Evolutionary conservation across 2,113 vertebrate species (phyloP).

Genomic region (Tragelaphus scriptus): DNA sequence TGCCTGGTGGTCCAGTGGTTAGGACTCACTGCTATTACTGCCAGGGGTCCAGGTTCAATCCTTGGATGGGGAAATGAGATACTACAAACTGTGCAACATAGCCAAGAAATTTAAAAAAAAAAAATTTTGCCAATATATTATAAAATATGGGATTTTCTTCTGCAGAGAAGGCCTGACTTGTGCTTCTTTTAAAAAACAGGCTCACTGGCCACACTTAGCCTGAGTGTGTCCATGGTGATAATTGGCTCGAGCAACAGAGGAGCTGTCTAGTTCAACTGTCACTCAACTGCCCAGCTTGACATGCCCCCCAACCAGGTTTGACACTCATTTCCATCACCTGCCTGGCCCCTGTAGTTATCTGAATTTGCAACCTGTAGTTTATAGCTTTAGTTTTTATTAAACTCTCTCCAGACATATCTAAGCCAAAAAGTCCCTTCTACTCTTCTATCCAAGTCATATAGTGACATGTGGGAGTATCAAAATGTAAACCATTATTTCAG

Average conservation of each 20-base stretch:
- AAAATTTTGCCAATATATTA: not conserved
- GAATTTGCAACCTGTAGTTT: not conserved
- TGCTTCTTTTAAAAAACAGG: not conserved
- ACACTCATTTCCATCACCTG: not conserved
- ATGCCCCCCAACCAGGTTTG: not conserved
- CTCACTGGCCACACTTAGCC: not conserved
- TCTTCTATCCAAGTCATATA: not conserved
- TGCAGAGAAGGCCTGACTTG: not conserved
- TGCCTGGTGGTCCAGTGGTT: not conserved
- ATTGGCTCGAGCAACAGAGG: not conserved
- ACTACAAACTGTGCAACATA: not conserved
- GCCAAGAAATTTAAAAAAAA: not conserved
- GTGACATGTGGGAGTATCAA: not conserved
- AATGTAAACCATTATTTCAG: not conserved
- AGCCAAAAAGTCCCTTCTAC: not conserved
- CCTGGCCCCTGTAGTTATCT: not conserved
- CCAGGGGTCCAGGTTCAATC: not conserved
- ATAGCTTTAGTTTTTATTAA: not conserved
- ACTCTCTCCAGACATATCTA: not conserved
- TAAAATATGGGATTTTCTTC: not conserved
- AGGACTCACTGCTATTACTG: not conserved
- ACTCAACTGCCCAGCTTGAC: not conserved
- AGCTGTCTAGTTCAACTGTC: not conserved
- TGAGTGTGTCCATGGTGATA: not conserved
- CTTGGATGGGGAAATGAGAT: not conserved